phyloP scores from a whole-genome alignment of 1,140 invertebrate genomes.

The Neodiprion fabricii region DNA sequence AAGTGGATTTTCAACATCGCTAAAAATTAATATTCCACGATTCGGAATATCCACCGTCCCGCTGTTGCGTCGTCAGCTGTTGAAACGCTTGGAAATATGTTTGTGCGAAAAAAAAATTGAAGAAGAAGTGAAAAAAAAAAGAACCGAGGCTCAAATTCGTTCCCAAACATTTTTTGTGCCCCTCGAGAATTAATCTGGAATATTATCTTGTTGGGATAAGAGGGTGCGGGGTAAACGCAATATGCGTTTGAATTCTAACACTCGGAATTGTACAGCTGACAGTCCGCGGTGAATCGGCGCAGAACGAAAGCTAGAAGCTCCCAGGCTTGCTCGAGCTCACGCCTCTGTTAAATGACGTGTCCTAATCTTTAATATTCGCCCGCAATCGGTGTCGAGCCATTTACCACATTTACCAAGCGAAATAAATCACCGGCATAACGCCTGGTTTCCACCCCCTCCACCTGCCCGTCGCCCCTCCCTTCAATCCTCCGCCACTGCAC shows the following conservation, averaged over 20 bases:
- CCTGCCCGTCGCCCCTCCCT: no score
- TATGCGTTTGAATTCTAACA: not conserved
- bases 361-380: constrained; percentile 5
- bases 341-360: constrained; percentile 4
- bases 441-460: not conserved
- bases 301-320: constrained; percentile 1
- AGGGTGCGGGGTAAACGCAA: not conserved
- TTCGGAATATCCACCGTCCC: no score
- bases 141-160: not conserved
- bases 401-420: constrained; percentile 7
- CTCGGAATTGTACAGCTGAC: not conserved
- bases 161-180: not conserved
- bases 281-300: not conserved
- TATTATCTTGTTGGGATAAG: not conserved
- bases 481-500: not conserved
- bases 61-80: no score
- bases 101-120: no score
- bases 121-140: no score
- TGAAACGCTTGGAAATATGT: no score
- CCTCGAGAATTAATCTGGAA: not conserved
- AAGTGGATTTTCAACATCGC: no score
- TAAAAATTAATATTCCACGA: no score
- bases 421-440: constrained; percentile 2
- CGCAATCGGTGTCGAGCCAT: constrained; percentile 6
- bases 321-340: not conserved